Percentiles rank a stretch among this genome's conserved stretches.
Evolutionary conservation across 35 echinoderm and acorn worm genomes (phyloP).

Genomic region (Holothuria glaberrima): DNA sequence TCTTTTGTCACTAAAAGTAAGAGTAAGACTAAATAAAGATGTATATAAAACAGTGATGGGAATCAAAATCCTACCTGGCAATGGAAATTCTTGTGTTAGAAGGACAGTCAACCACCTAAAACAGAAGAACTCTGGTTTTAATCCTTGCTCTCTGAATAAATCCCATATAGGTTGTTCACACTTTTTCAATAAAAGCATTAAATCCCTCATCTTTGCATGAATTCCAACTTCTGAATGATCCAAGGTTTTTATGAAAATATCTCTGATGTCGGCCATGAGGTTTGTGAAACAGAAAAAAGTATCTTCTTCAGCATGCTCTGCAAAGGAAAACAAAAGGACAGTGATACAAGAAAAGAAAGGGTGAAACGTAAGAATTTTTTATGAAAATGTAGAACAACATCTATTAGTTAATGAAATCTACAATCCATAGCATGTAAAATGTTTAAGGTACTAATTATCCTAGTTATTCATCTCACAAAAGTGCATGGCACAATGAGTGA

Average conservation of each 20-base stretch:
- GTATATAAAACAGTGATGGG: too few species aligned
- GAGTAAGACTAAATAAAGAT: too few species aligned
- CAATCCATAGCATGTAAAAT: too few species aligned
- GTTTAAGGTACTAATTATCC: too few species aligned
- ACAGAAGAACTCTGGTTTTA: conserved; percentile 91
- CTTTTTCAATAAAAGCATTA: conserved; percentile 80
- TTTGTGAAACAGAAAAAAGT: conserved; percentile 99
- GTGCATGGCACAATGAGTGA: too few species aligned
- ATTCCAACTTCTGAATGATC: conserved; percentile 87
- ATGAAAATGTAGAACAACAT: too few species aligned
- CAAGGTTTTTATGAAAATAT: conserved; percentile 97
- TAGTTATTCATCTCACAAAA: too few species aligned
- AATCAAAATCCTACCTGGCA: conserved; percentile 59
- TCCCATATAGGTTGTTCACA: conserved; percentile 71
- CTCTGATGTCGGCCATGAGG: conserved; percentile 93
- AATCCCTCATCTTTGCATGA: conserved; percentile 86
- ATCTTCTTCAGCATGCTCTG: conserved; percentile 95
- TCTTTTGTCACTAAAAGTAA: too few species aligned
- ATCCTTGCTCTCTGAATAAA: conserved; percentile 66
- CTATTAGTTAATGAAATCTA: too few species aligned
- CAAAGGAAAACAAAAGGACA: not conserved
- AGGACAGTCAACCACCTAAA: conserved; percentile 94
- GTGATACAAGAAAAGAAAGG: too few species aligned
- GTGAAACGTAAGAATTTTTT: too few species aligned
- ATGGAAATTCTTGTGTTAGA: conserved; percentile 92